Evolutionary conservation across 1,140 invertebrate species (phyloP), one percentile per base, ranked within the genome.

Genomic region (Bombus confusus): DNA sequence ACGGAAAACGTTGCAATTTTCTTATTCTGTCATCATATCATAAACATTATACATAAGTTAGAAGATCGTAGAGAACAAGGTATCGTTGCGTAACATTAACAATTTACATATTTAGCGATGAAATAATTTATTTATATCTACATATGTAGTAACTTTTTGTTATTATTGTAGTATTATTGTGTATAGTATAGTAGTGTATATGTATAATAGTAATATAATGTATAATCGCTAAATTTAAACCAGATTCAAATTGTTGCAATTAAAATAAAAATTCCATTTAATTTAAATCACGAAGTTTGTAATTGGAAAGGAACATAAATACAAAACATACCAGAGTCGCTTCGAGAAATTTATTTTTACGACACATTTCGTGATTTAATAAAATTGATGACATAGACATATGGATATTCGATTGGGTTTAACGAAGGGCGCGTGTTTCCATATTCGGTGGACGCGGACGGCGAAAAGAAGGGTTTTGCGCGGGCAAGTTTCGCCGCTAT

Each of bases 401-500:
- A 71, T 22, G 47, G 28, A 57, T 77, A 72, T 79, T 85, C 68
- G 52, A 39, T 80, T 85, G 25, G 83, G 59, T 85, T 85, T 75
- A 85, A 81, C 71, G 66, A 85, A 66, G 86, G 37, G 43, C 79
- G 78, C 71, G 84, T 82, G 83, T 89, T 91, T 91, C 90, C 89
- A 88, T 91, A 87, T 86, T 90, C 81, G 88, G 90, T 68, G 75
- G 64, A 47, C 72, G 80, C 59, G 75, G 59, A 47, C 77, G 80
- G 37, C 73, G 80, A 88, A 87, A 83, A 91, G 87, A 80, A 83
- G 57, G 64, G 62, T 57, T 69, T 77, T 83, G 78, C 87, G 71
- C 80, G 82, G 88, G 86, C 88, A 85, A 86, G 74, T 91, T 88
- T 82, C 75, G 90, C 91, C 85, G 91, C 88, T 90, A 92, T 92